Conservation (phyloP, 2,113 vertebrate genomes). For the Copsychus sechellarum region DNA sequence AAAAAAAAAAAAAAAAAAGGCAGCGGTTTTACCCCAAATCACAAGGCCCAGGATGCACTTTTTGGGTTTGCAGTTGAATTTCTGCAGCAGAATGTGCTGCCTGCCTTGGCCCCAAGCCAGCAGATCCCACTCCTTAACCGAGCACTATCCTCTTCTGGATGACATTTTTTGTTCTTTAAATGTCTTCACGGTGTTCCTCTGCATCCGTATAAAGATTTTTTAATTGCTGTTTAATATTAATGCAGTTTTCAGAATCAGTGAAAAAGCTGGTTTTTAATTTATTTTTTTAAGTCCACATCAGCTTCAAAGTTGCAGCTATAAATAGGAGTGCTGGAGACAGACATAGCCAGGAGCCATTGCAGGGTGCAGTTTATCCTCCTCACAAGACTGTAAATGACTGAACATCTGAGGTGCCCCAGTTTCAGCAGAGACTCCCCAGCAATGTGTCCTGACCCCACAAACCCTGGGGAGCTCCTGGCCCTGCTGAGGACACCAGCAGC, state of each 20-base stretch:
- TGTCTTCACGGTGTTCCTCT: neutral
- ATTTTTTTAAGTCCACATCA: neutral
- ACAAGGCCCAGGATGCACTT: neutral
- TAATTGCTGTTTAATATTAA: conserved; percentile 15
- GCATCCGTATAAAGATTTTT: neutral
- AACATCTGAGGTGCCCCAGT: neutral
- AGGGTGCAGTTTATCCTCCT: neutral
- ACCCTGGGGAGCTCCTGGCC: neutral
- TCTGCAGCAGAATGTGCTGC: neutral
- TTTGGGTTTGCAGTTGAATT: neutral
- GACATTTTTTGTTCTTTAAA: neutral
- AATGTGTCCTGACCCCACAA: neutral
- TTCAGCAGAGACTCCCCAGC: neutral
- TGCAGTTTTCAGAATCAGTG: neutral
- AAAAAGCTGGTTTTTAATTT: neutral
- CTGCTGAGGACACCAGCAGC: neutral
- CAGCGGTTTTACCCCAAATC: accelerated
- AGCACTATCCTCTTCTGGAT: neutral
- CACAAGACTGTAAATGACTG: neutral
- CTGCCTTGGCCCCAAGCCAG: neutral
- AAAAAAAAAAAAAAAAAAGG: neutral
- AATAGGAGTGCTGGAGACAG: neutral
- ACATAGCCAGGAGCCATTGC: neutral
- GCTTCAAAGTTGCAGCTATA: neutral
- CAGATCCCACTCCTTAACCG: neutral